A percentile compares a stretch with the other conserved stretches of the same genome.
phyloP scores from a whole-genome alignment of 2,888 invertebrate genomes.

The Pogonocherus hispidulus region DNA sequence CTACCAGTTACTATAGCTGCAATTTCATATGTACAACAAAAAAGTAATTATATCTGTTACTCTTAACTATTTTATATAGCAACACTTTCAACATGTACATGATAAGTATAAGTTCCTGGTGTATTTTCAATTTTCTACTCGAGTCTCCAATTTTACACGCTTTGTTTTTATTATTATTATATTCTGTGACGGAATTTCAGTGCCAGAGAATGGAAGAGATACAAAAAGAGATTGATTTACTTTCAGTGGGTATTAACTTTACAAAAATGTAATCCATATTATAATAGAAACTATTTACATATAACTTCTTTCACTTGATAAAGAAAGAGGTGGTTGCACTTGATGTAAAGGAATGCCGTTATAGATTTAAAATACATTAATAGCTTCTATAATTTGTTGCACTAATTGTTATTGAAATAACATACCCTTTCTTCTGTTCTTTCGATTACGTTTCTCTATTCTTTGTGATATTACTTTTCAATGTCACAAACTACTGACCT shows the following conservation, averaged over 20 bases:
- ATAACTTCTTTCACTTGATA: conserved; percentile 15
- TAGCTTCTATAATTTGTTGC: not conserved
- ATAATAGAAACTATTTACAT: conserved; percentile 29
- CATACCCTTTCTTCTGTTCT: too few relatives aligned
- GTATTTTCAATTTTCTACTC: conserved; percentile 39
- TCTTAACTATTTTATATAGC: not conserved
- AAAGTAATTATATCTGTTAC: not conserved
- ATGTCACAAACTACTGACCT: too few relatives aligned
- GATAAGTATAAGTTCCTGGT: conserved; percentile 36
- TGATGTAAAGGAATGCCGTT: not conserved
- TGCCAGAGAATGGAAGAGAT: not conserved
- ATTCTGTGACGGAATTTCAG: conserved; percentile 8
- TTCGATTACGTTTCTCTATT: too few relatives aligned
- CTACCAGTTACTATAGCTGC: too few relatives aligned
- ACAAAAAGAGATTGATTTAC: conserved; percentile 29
- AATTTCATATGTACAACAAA: not conserved
- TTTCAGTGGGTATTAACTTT: conserved; percentile 12
- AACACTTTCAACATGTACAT: conserved; percentile 4
- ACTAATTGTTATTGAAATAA: too few relatives aligned
- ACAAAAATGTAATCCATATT: conserved; percentile 22
- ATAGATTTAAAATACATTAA: too few relatives aligned
- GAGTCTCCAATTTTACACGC: conserved; percentile 38
- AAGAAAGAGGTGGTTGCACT: not conserved
- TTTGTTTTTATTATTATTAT: conserved; percentile 33
- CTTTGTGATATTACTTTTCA: too few relatives aligned